Base-by-base conservation (phyloP, 2,888 invertebrate genomes). In the Stramonita haemastoma region DNA sequence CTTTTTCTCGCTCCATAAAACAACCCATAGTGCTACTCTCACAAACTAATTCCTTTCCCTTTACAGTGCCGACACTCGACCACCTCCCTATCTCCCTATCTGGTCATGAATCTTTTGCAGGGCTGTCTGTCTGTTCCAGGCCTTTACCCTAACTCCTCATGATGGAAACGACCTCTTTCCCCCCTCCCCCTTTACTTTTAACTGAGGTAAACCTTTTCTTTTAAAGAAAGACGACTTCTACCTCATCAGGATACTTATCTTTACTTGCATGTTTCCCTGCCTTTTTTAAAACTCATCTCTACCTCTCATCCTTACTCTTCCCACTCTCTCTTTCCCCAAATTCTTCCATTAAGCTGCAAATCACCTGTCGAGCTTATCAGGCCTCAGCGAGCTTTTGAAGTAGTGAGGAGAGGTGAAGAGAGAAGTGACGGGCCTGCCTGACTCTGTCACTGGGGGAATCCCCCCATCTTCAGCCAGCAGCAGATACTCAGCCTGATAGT, bases 331-430 rank as follows among this genome's bases (percentile, higher is more conserved):
- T 36, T 66, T n/a, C 34, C 77, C 36, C n/a, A 73, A 46, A 26
- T 32, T 2, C 22, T 36, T 32, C 56, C 87, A 66, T 86, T 34
- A 86, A 66, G n/a, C 36, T 70, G 86, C 60, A 86, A 86, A 86
- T 66, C 86, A 34, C 86, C 86, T 86, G 86, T 36, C 86, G 36
- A 22, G 11, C 34, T 86, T 86, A 70, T 86, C 86, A 26, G n/a
- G 34, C 34, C 22, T 57, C 36, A 32, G 86, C 36, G 86, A 32
- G 70, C 86, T 86, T 86, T 86, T 86, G 86, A 86, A 60, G 70
- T 86, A 26, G 32, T 60, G 70, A 6, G 36, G 19, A 34, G 70
- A 8, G 70, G 8, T 34, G 57, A 56, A n/a, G 84, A 66, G 19
- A n/a, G 26, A 34, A 84, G 56, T 84, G 84, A 84, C 56, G 56